These are phyloP conservation scores for Ganaspis sp. DNA, from an alignment of 1,140 invertebrate species.

Conservation along the genomic window DNA sequence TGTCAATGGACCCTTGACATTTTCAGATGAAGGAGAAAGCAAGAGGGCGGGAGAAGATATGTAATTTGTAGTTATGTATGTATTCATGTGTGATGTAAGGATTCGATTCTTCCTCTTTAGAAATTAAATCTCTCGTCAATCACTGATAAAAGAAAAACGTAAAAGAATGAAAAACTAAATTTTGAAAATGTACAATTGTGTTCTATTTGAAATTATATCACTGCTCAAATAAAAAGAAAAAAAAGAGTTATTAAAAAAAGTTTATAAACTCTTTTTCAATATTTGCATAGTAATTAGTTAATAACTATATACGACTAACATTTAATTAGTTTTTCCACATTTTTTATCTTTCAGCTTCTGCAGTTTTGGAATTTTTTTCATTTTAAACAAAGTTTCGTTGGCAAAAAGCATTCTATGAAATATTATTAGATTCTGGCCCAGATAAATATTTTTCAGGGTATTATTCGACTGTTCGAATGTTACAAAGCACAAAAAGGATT, in stretches of 20 bases:
- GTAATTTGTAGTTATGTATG: conserved; percentile 61
- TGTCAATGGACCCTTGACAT: conserved; percentile 70
- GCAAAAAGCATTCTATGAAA: not conserved
- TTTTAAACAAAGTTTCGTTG: too few species aligned
- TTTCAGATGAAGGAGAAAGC: conserved; percentile 68
- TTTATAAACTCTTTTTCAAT: too few species aligned
- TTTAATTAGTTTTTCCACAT: too few species aligned
- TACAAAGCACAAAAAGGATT: not conserved
- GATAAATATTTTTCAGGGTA: not conserved
- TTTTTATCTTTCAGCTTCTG: too few species aligned
- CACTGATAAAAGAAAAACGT: not conserved
- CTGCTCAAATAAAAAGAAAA: too few species aligned
- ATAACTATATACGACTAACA: too few species aligned
- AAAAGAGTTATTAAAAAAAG: too few species aligned
- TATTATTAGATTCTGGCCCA: not conserved
- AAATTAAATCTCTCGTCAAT: conserved; percentile 54
- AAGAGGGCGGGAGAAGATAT: conserved; percentile 55
- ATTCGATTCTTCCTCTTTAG: conserved; percentile 40
- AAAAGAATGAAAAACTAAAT: too few species aligned
- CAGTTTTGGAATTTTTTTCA: too few species aligned
- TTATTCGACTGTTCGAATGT: not conserved
- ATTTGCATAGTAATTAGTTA: too few species aligned
- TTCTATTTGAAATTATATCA: too few species aligned
- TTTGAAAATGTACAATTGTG: too few species aligned
- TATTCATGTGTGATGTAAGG: conserved; percentile 59